These are phyloP conservation scores for Percopsis omiscomaycus DNA, from an alignment of 2,797 vertebrate genomes.

Conservation along the genomic window DNA sequence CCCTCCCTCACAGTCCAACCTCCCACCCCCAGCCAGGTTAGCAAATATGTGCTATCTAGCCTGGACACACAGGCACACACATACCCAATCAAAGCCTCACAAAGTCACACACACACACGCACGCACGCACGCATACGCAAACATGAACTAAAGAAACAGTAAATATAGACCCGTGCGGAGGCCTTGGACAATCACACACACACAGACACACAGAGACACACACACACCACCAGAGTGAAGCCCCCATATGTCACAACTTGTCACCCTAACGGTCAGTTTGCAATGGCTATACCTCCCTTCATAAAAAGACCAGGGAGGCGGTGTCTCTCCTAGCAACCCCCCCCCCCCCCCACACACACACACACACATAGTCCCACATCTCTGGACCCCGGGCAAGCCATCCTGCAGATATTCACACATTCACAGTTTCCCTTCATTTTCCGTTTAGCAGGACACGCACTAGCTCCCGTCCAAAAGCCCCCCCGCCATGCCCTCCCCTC, in stretches of 20 bases:
- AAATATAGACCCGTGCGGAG: constrained; percentile 42
- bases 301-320: constrained; percentile 55
- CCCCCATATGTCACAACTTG: constrained; percentile 61
- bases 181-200: constrained; percentile 34
- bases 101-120: not conserved
- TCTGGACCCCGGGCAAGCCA: not conserved
- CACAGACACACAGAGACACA: constrained; percentile 43
- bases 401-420: no score
- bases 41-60: constrained; percentile 67
- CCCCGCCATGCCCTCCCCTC: not conserved
- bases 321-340: constrained; percentile 42
- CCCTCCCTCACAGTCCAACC: constrained; percentile 25
- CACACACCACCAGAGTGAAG: constrained; percentile 57
- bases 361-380: not conserved
- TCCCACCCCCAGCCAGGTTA: constrained; percentile 65
- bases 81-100: constrained; percentile 6
- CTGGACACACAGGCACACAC: constrained; percentile 46
- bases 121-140: constrained; percentile 21
- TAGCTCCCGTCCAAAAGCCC: not conserved
- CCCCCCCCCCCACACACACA: constrained; percentile 24
- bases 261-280: constrained; percentile 68
- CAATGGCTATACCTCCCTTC: constrained; percentile 63
- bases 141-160: constrained; percentile 44
- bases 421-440: not conserved
- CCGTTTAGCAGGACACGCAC: not conserved